Evolutionary conservation across 2,888 invertebrate genomes (phyloP).

Genomic region (Barypeithes pellucidus): DNA sequence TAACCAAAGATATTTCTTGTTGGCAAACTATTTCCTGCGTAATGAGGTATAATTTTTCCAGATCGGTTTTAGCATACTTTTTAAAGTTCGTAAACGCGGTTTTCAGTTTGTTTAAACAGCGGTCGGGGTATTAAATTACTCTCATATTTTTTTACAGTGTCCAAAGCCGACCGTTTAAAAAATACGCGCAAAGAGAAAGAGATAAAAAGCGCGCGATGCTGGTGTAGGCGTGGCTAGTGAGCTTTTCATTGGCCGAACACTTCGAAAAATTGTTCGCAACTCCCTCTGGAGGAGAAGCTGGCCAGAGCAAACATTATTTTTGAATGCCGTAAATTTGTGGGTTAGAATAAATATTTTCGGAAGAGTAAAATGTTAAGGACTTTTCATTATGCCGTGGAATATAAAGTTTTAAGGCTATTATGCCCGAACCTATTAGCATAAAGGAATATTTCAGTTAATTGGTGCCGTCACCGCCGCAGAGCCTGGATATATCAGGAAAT

Average conservation of each 20-base stretch:
- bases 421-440: constrained; percentile 70
- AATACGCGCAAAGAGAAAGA: constrained; percentile 64
- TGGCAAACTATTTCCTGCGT: constrained; percentile 60
- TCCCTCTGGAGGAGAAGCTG: constrained; percentile 66
- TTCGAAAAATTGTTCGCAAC: constrained; percentile 67
- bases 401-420: constrained; percentile 71
- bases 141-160: constrained; percentile 69
- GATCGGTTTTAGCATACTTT: constrained; percentile 58
- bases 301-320: constrained; percentile 71
- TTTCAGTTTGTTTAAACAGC: constrained; percentile 69
- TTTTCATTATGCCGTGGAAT: constrained; percentile 70
- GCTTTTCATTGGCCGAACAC: constrained; percentile 70
- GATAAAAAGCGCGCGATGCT: constrained; percentile 62
- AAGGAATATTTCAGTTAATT: constrained; percentile 70
- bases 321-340: constrained; percentile 71
- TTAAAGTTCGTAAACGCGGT: constrained; percentile 65
- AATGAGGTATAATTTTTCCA: constrained; percentile 65
- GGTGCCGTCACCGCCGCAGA: constrained; percentile 65
- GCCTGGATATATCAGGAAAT: constrained; percentile 64
- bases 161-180: constrained; percentile 66
- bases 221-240: constrained; percentile 66
- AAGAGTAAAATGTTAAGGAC: constrained; percentile 72
- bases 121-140: constrained; percentile 69
- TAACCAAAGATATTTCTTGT: constrained; percentile 59
- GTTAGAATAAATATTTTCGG: constrained; percentile 72